Base-by-base conservation (phyloP, 2,113 vertebrate genomes). In the Penelope pileata region DNA sequence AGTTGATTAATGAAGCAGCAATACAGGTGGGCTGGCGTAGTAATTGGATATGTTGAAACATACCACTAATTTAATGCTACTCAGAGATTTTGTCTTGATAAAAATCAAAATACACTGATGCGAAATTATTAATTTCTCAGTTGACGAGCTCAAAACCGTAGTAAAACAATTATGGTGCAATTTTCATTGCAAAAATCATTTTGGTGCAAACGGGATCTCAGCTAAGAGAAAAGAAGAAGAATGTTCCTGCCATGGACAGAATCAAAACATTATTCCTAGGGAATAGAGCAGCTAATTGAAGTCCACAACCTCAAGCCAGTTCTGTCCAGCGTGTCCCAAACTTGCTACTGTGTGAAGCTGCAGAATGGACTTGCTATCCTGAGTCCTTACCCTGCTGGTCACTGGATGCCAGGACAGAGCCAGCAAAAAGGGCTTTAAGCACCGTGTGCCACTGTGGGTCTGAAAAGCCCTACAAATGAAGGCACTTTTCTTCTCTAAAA, bases 101-200 rank as follows among this genome's bases (percentile, higher is more conserved):
- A 36, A 27, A 54, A 62, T 16, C 26, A 21, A 58, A 40, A 76
- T 8, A 18, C 3, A 38, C 6, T 12, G 12, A 69, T 22, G 18
- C 6, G 48, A 72, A 74, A 58, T 34, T 45, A 58, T 11, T 2
- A 26, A 64, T 43, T 40, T 92, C 67, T 69, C 38, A 45, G 22
- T 1, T n/a, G 26, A 36, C n/a, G 10, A n/a, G 18, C 7, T 32
- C 2, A 43, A 77, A 88, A 80, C 3, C 9, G 36, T 0, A 30
- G 40, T 2, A 68, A 82, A 80, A 16, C 4, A 36, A 22, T 13
- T 6, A 13, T 4, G 21, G 19, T 14, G 15, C 7, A 21, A 22
- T 38, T 83, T 60, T 64, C 17, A 60, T 16, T 6, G 26, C 38
- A 24, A 21, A 72, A 47, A 78, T 66, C 19, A 62, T 78, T n/a